Evolutionary conservation across 1,140 invertebrate species (phyloP), one percentile per base, ranked within the genome.

Genomic region (Drosophila sturtevanti): DNA sequence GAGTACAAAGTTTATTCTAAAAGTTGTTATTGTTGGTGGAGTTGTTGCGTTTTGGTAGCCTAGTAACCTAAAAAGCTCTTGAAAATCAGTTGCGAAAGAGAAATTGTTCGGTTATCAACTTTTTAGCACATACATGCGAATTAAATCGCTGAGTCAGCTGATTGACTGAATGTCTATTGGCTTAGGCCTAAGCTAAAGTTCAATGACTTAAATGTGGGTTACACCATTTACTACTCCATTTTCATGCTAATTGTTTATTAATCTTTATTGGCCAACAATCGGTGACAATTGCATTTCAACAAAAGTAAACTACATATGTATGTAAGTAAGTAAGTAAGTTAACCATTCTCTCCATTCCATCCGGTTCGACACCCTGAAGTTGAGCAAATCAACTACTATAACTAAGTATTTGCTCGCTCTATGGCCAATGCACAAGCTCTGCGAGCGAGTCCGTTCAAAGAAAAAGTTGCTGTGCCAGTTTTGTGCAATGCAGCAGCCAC

Each of bases 391-490:
- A 89, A 85, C 85, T 85, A 80, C 79, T 72, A 87, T 76, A n/a
- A n/a, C n/a, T n/a, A n/a, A n/a, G n/a, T 82, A 31, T 31, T 31
- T 6, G 5, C 27, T 4, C 16, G 41, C 41, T 48, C 41, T 79
- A 86, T 58, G 66, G 81, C 63, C 65, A 72, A 77, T 61, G 59
- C 70, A 35, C 63, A 51, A 48, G 41, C 41, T 18, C n/a, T n/a
- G n/a, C n/a, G 27, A 6, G 5, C 27, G 54, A 65, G 38, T 62
- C 54, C 24, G 59, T 69, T 77, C 54, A 77, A 82, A 89, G 85
- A 89, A 89, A 89, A 89, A 89, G 84, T 89, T 89, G 85, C 85
- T 89, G 84, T 89, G 80, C 84, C 84, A 89, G 84, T 89, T 89
- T 80, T 79, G 63, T 77, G 59, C 79, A 77, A 81, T 66, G 31